Conservation (phyloP, 2,888 invertebrate species). For the Cepaea hortensis region DNA sequence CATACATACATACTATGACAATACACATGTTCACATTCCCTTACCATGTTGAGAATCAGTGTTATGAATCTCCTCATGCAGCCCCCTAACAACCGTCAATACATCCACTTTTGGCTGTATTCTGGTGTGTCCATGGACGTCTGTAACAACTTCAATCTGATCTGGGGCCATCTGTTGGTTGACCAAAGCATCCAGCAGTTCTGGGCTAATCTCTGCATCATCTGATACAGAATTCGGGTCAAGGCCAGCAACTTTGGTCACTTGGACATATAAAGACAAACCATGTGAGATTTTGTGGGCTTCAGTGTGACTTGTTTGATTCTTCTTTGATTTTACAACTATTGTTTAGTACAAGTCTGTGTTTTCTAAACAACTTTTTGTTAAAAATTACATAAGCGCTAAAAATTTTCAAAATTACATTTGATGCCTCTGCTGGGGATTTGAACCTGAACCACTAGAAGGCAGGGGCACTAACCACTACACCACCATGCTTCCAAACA, state of each 20-base stretch:
- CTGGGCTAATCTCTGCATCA: slow-evolving; percentile 69
- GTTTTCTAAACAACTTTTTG: too few species aligned
- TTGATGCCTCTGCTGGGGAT: too few species aligned
- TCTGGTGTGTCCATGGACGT: slow-evolving; percentile 62
- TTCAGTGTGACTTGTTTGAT: too few species aligned
- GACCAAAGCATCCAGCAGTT: slow-evolving; percentile 67
- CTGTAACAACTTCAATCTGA: slow-evolving; percentile 68
- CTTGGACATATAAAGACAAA: slow-evolving; percentile 44
- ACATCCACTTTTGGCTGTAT: slow-evolving; percentile 61
- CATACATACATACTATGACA: too few species aligned
- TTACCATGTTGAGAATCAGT: slow-evolving; percentile 45
- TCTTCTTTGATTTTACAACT: too few species aligned
- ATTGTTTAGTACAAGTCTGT: too few species aligned
- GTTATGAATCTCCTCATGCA: slow-evolving; percentile 67
- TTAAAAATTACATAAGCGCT: too few species aligned
- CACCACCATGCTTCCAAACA: too few species aligned
- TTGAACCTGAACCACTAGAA: too few species aligned
- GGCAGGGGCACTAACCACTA: too few species aligned
- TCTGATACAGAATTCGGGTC: slow-evolving; percentile 59
- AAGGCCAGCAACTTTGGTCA: slow-evolving; percentile 63
- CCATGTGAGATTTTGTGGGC: too few species aligned
- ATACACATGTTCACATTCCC: neutral
- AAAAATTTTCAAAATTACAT: too few species aligned
- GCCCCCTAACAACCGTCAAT: slow-evolving; percentile 61
- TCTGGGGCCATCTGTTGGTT: slow-evolving; percentile 64